Base-by-base conservation (phyloP, 2,888 invertebrate species). In the Epirrita christyi region DNA sequence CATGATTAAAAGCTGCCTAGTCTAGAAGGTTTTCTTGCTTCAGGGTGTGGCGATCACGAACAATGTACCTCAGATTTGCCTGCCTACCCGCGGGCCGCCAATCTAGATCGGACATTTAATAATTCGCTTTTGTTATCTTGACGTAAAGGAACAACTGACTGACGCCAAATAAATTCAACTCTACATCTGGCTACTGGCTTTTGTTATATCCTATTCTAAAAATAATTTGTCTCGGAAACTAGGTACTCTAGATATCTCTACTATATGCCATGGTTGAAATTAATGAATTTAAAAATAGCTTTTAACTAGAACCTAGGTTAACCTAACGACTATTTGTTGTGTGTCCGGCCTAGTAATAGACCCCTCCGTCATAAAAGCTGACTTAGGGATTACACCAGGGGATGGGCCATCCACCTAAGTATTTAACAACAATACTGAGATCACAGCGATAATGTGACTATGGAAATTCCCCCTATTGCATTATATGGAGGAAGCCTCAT, bases 11-110 rank as follows among this genome's bases (percentile, higher is more conserved):
- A 83, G 80, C 78, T 75, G 75, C 76, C 75, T 75, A 67, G 78
- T 74, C 71, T 80, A 45, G 80, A 86, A 86, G 86, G 85, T 83
- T 84, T 73, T 72, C 64, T 68, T 70, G 74, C 74, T 79, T 77
- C 73, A 78, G 83, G 90, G 89, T 73, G 89, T 80, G 90, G 85
- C 87, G 73, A 77, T 86, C 90, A 89, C 90, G 90, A 85, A 73
- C 74, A 68, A 72, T 71, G 72, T 71, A 70, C 63, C 68, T 67
- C 65, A 49, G 64, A 50, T 56, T 60, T 67, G 67, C 61, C 63
- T 64, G 63, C 63, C 44, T 32, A 44, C 38, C 58, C 63, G 61
- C 71, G 70, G 65, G 67, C 72, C 58, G 65, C 66, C 73, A 73
- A 78, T 80, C 77, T 79, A 73, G 71, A 75, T 78, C 72, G 61